Conservation (phyloP, 2,888 invertebrate species). For the Melipona bicolor region DNA sequence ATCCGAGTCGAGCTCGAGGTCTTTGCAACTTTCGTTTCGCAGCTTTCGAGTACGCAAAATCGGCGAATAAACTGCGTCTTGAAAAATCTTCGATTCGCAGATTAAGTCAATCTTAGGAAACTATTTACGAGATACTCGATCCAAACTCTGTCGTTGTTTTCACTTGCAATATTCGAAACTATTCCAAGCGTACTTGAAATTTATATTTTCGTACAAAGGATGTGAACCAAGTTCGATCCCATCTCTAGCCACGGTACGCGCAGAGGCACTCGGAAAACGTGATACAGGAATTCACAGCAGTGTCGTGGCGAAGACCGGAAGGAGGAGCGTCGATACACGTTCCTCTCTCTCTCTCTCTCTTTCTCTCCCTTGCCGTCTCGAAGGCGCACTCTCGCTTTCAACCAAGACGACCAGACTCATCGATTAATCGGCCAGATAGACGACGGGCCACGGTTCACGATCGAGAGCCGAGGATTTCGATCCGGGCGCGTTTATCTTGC, state of each 20-base stretch:
- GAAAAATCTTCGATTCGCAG: too few species aligned
- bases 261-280: slow-evolving; percentile 42
- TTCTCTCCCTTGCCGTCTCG: slow-evolving; percentile 58
- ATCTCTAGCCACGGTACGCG: background rate
- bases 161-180: too few species aligned
- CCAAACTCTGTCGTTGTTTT: too few species aligned
- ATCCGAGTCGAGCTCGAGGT: too few species aligned
- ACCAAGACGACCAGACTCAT: slow-evolving; percentile 56
- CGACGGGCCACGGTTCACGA: slow-evolving; percentile 25
- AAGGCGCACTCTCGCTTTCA: slow-evolving; percentile 70
- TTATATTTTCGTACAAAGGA: too few species aligned
- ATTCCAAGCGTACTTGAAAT: too few species aligned
- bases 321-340: slow-evolving; percentile 60
- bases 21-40: too few species aligned
- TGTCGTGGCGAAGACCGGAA: slow-evolving; percentile 41
- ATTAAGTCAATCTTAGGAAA: too few species aligned
- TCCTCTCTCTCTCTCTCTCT: slow-evolving; percentile 31
- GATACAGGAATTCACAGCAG: slow-evolving; percentile 41
- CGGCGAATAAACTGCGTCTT: too few species aligned
- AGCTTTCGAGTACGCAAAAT: too few species aligned
- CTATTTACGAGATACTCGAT: too few species aligned
- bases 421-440: slow-evolving; percentile 66
- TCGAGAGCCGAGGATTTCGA: slow-evolving; percentile 39
- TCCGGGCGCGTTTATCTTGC: slow-evolving; percentile 48
- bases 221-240: too few species aligned